A percentile compares a stretch with the other conserved stretches of the same genome.
Evolutionary conservation across 1,140 invertebrate genomes (phyloP).

Genomic region (Acromyrmex echinatior): DNA sequence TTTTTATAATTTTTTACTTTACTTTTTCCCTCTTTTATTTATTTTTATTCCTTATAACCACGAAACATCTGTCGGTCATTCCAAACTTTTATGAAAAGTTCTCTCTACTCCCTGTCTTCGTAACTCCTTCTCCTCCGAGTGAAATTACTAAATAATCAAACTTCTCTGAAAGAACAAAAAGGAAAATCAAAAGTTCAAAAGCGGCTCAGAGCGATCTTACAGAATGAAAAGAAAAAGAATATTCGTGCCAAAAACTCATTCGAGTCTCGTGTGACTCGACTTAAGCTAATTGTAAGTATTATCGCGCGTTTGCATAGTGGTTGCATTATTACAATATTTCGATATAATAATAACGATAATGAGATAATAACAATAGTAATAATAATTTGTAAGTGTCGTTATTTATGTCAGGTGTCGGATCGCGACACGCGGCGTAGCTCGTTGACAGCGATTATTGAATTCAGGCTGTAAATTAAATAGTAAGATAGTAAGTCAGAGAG

Average conservation of each 20-base stretch:
- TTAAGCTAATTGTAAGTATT: slow-evolving; percentile 51
- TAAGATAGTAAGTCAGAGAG: slow-evolving; percentile 34
- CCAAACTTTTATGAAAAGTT: background rate
- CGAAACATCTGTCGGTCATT: background rate
- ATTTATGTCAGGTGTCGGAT: slow-evolving; percentile 49
- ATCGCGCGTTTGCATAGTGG: slow-evolving; percentile 40
- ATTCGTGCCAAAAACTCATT: slow-evolving; percentile 72
- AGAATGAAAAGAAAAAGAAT: slow-evolving; percentile 58
- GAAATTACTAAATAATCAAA: slow-evolving; percentile 39
- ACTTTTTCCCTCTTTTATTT: background rate
- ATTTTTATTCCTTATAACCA: background rate
- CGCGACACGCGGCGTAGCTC: slow-evolving; percentile 37
- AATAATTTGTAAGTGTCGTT: slow-evolving; percentile 58
- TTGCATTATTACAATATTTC: slow-evolving; percentile 21
- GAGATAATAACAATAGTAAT: slow-evolving; percentile 27
- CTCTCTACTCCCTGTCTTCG: slow-evolving; percentile 2
- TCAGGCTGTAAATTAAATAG: slow-evolving; percentile 49
- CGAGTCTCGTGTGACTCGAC: slow-evolving; percentile 51
- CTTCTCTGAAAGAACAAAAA: slow-evolving; percentile 56
- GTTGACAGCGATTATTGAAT: slow-evolving; percentile 50
- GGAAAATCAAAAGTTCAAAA: slow-evolving; percentile 66
- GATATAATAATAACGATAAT: slow-evolving; percentile 28
- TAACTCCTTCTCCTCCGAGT: slow-evolving; percentile 59
- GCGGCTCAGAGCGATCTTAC: slow-evolving; percentile 54
- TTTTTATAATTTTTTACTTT: background rate